Evolutionary conservation across 2,797 vertebrate genomes (phyloP).

Genomic region (Heterohyrax brucei): DNA sequence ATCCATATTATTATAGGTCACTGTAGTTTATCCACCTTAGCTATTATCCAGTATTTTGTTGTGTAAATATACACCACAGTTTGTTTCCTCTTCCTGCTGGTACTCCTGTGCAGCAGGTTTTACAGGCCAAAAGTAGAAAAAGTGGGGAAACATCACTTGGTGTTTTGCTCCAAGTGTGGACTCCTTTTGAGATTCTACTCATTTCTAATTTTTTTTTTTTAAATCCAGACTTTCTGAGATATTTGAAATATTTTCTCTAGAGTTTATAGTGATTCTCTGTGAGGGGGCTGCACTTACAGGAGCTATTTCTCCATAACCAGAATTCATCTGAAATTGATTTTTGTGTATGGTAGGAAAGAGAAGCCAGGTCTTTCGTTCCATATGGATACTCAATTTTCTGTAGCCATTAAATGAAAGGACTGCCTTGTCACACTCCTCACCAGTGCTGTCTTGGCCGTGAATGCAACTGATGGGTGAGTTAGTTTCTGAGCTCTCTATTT

Average conservation of each 20-base stretch:
- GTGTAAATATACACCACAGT: neutral
- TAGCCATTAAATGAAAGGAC: neutral
- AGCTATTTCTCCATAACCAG: slow-evolving; percentile 14
- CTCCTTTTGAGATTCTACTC: slow-evolving; percentile 35
- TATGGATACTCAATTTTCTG: slow-evolving; percentile 25
- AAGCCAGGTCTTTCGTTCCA: slow-evolving; percentile 8
- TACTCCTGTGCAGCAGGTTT: neutral
- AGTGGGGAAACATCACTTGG: neutral
- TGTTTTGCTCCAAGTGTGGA: neutral
- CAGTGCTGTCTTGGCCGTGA: neutral
- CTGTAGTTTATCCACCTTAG: neutral
- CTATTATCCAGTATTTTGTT: neutral
- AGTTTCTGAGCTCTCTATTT: slow-evolving; percentile 32
- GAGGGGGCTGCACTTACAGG: neutral
- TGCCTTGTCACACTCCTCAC: neutral
- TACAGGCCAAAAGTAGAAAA: neutral
- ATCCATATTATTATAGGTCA: neutral
- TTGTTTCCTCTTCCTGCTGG: neutral
- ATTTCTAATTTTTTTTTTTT: neutral
- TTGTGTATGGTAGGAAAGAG: neutral
- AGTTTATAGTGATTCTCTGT: slow-evolving; percentile 11
- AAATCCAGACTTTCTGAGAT: neutral
- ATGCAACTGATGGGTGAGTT: neutral
- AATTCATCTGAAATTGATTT: neutral
- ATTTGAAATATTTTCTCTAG: neutral